A percentile compares a stretch with the other conserved stretches of the same genome.
Evolutionary conservation across 1,140 invertebrate genomes (phyloP).

Genomic region (Pissodes strobi): DNA sequence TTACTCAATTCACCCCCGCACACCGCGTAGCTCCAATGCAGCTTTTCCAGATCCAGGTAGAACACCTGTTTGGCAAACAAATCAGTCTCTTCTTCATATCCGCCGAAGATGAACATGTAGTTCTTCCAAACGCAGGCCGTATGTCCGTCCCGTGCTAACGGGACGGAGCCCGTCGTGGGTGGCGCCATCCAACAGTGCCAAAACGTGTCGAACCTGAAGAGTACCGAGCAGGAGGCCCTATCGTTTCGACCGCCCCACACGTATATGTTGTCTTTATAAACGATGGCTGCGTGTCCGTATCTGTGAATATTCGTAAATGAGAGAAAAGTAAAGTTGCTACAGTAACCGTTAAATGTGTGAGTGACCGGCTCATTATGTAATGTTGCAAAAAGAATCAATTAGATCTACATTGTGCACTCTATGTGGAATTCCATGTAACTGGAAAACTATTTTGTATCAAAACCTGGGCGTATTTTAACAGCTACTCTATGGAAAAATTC

Average conservation of each 20-base stretch:
- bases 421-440: too few species aligned
- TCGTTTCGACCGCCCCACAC: slow-evolving; percentile 93
- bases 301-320: slow-evolving; percentile 39
- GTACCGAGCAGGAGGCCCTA: slow-evolving; percentile 72
- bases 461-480: too few species aligned
- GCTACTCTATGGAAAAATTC: too few species aligned
- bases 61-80: slow-evolving; percentile 81
- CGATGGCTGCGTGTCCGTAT: slow-evolving; percentile 88
- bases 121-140: slow-evolving; percentile 81
- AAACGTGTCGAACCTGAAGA: slow-evolving; percentile 81
- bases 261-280: slow-evolving; percentile 75
- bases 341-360: too few species aligned
- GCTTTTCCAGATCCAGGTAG: slow-evolving; percentile 72
- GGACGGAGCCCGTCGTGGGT: slow-evolving; percentile 67
- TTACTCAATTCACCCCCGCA: slow-evolving; percentile 18
- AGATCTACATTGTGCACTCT: too few species aligned
- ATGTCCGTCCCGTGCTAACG: slow-evolving; percentile 86
- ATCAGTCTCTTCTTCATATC: slow-evolving; percentile 79
- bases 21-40: slow-evolving; percentile 70
- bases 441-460: too few species aligned
- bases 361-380: too few species aligned
- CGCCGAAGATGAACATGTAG: slow-evolving; percentile 90
- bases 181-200: slow-evolving; percentile 71
- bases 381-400: too few species aligned
- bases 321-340: too few species aligned